Evolutionary conservation across 1,140 invertebrate species (phyloP).

Genomic region (Triops longicaudatus): DNA sequence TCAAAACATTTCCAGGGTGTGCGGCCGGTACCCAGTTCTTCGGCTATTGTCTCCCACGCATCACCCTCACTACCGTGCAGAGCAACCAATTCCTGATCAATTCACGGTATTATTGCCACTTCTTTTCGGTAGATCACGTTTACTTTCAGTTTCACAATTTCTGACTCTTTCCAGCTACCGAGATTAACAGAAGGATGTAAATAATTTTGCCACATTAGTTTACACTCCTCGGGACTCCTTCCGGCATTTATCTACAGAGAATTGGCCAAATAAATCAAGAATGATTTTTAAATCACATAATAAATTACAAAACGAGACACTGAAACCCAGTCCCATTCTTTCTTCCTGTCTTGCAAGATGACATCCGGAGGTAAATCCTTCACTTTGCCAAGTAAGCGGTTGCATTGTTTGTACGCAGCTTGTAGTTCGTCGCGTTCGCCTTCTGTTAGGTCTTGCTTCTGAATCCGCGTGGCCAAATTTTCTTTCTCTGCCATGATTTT

Average conservation of each 20-base stretch:
- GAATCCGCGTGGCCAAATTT: background rate
- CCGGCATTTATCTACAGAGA: background rate
- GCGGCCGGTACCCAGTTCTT: constrained; percentile 16
- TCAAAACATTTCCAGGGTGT: constrained; percentile 20
- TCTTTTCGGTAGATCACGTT: background rate
- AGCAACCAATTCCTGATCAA: background rate
- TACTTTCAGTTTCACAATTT: constrained; percentile 17
- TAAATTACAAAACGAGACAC: constrained; percentile 9
- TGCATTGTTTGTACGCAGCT: background rate
- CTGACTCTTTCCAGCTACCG: background rate
- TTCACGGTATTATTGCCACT: no score
- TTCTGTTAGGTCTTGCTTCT: background rate
- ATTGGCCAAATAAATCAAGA: background rate
- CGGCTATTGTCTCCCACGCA: constrained; percentile 16
- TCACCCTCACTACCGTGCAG: background rate
- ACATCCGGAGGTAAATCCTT: background rate
- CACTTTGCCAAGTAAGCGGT: background rate
- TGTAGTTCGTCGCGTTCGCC: background rate
- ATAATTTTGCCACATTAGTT: constrained; percentile 20
- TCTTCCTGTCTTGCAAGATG: background rate
- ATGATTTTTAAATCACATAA: background rate
- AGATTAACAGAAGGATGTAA: constrained; percentile 15
- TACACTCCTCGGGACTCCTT: constrained; percentile 11
- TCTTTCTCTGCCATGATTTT: background rate
- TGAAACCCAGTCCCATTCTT: background rate